These are phyloP conservation scores for Alaudala cheleensis DNA, from an alignment of 2,113 vertebrate species.

Conservation along the genomic window DNA sequence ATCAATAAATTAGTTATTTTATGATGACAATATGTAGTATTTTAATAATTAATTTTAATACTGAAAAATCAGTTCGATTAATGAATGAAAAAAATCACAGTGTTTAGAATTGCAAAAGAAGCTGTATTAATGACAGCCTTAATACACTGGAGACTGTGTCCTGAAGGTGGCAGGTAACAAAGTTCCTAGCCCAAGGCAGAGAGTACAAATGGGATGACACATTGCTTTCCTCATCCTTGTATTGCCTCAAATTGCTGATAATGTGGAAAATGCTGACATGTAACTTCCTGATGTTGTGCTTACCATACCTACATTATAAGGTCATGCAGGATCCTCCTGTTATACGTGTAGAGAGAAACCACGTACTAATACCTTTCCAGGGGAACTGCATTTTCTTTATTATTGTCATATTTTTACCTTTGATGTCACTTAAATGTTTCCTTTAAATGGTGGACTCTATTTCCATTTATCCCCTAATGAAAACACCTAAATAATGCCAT, in stretches of 20 bases:
- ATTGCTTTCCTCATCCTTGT: neutral
- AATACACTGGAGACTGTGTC: rapidly evolving
- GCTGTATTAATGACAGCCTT: neutral
- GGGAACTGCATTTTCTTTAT: neutral
- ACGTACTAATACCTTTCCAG: neutral
- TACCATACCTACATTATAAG: neutral
- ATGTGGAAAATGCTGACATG: neutral
- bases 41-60: neutral
- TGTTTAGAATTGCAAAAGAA: neutral
- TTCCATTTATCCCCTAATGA: neutral
- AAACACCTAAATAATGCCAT: neutral
- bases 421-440: neutral
- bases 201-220: neutral
- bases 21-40: neutral
- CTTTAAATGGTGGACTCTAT: neutral
- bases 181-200: neutral
- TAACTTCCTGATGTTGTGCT: neutral
- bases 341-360: neutral
- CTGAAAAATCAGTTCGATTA: neutral
- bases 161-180: neutral
- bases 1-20: neutral
- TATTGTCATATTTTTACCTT: neutral
- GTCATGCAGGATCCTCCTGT: neutral
- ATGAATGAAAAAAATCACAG: neutral
- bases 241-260: neutral